Evolutionary conservation across 2,113 vertebrate genomes (phyloP), one percentile per base, ranked within the genome.

Genomic region (Coreoperca whiteheadi): DNA sequence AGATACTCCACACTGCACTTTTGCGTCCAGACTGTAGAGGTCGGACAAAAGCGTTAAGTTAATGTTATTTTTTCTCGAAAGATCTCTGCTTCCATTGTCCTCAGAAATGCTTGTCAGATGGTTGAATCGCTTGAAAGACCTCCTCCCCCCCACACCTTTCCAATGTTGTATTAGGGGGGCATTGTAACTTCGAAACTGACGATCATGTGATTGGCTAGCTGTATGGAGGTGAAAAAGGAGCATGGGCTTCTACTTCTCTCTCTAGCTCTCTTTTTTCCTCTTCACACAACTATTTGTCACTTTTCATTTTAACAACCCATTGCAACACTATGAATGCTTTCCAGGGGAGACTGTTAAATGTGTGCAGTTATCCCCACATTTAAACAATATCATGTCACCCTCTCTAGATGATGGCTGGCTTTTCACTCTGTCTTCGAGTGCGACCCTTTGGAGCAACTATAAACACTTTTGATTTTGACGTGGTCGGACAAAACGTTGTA

Each of bases 401-500:
- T 0, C 32, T 43, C 25, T 25, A 14, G 14, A 43, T 30, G 5
- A 25, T 6, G 9, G 2, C 20, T 12, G 0, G 11, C 34, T 21
- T 23, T 15, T 28, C 37, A 72, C 8, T 12, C 3, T 0, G 0
- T 15, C 2, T n/a, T 25, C 3, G 5, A 73, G 39, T 50, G 54
- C 21, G 6, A 12, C 56, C 0, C 1, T 68, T 21, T 15, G 30
- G 10, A 23, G 32, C 25, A 30, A 20, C 25, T 57, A 25, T 18
- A 25, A n/a, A 51, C 66, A 34, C 46, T 43, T 37, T 28, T 46
- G 8, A 48, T 34, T 32, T 73, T 1, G 23, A 30, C 2, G 4
- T 23, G 10, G 18, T 32, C 4, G 2, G 39, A 59, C 1, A 46
- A 43, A 2, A 11, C 0, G 3, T 32, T 0, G 0, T 23, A 4